phyloP scores from a whole-genome alignment of 2,113 vertebrate genomes.

The Nyctibius bracteatus region DNA sequence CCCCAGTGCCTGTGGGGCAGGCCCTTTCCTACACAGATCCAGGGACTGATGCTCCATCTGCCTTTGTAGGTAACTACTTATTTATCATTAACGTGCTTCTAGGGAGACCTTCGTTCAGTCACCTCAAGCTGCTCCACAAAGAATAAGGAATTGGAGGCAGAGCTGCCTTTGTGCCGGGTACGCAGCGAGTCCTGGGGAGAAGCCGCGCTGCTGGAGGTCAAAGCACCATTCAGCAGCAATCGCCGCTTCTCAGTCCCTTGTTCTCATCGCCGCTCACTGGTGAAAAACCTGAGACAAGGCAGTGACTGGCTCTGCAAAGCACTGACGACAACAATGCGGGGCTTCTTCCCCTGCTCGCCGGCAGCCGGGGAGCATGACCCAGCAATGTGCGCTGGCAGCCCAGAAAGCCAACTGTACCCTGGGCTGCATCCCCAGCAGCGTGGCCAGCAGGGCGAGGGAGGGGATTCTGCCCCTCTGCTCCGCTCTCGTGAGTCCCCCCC shows the following conservation, averaged over 20 bases:
- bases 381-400: too few species aligned
- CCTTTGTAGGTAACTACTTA: rapidly evolving
- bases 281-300: background rate
- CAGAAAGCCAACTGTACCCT: too few species aligned
- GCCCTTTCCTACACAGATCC: rapidly evolving
- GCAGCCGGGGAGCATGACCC: background rate
- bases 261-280: background rate
- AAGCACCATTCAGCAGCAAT: background rate
- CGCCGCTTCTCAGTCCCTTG: background rate
- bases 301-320: constrained; percentile 41
- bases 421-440: too few species aligned
- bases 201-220: background rate
- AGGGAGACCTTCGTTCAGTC: background rate
- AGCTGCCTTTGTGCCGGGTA: rapidly evolving
- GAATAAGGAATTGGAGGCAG: background rate
- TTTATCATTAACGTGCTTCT: rapidly evolving
- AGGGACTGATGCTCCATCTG: background rate
- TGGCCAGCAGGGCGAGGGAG: too few species aligned
- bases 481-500: too few species aligned
- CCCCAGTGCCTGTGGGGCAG: background rate
- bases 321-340: background rate
- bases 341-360: background rate
- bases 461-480: too few species aligned
- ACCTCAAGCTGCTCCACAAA: background rate
- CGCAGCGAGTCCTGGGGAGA: rapidly evolving